Evolutionary conservation across 2,797 vertebrate genomes (phyloP), one percentile per base, ranked within the genome.

Genomic region (Psittacula echo): DNA sequence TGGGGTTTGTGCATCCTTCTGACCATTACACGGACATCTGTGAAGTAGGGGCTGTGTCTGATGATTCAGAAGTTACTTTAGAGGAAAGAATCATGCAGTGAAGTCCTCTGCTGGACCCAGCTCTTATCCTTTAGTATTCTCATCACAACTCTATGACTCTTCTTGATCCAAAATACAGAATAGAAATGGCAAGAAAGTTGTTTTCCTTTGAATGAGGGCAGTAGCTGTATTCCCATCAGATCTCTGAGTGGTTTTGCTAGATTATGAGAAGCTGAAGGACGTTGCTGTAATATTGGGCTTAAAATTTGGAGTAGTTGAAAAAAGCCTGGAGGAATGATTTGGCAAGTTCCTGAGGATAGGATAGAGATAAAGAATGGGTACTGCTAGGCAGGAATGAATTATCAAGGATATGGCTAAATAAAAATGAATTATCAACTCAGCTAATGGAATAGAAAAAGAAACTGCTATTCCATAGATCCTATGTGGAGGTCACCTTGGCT

Each of bases 401-500:
- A 76, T 75, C 82, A 81, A 92, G 68, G 68, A 82, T 74, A 85
- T 7, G 32, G 84, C 66, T 91, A 91, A 94, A 94, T 96, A 93
- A 94, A 95, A 95, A 94, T 81, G 74, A 93, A 88, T 92, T 95
- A 95, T 96, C 90, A 92, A 78, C 83, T 51, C 62, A 90, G 88
- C 54, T 96, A 94, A 94, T 74, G 68, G 73, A 80, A 92, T 62
- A 75, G 75, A 87, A 48, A 90, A 87, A 79, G 77, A 87, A 92
- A 58, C 73, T 90, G 85, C 91, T 85, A 30, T 53, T 93, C 29
- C 90, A 91, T 0, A 76, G 76, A 93, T 89, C 83, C 85, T 37
- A 34, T 3, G 19, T 15, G 85, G 76, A 94, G 97, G 95, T 97
- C 95, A 97, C 95, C 93, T 97, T 95, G 93, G 82, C 77, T 89